Percentiles rank a stretch among this genome's conserved stretches.
These are phyloP conservation scores for Notolepis coatsorum DNA, from an alignment of 2,797 vertebrate species.

Conservation along the genomic window DNA sequence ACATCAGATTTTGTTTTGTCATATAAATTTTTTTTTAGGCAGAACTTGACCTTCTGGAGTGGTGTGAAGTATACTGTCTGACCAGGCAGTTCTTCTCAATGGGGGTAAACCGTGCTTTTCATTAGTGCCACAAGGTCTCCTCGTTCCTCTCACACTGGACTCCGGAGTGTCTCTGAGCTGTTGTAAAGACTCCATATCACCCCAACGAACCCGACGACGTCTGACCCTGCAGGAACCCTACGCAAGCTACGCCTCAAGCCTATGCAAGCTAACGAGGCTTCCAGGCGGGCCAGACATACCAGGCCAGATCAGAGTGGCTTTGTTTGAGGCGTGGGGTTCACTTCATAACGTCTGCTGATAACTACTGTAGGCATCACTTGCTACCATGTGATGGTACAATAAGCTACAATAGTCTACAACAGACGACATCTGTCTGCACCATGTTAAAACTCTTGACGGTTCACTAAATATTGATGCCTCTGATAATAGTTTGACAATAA, in stretches of 20 bases:
- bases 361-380: constrained; percentile 56
- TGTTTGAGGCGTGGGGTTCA: constrained; percentile 67
- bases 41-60: constrained; percentile 53
- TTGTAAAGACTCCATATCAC: constrained; percentile 58
- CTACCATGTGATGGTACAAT: constrained; percentile 59
- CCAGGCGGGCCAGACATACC: too few relatives aligned
- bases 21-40: constrained; percentile 58
- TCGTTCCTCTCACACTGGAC: constrained; percentile 72
- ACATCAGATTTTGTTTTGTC: constrained; percentile 62
- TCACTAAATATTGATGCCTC: constrained; percentile 66
- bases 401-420: constrained; percentile 48
- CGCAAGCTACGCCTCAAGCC: too few relatives aligned
- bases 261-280: too few relatives aligned
- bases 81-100: constrained; percentile 49
- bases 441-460: constrained; percentile 62
- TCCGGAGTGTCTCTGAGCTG: constrained; percentile 56
- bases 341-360: constrained; percentile 49
- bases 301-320: constrained; percentile 38
- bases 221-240: too few relatives aligned
- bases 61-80: constrained; percentile 55
- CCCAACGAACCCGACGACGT: too few relatives aligned
- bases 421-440: constrained; percentile 52
- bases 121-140: constrained; percentile 1
- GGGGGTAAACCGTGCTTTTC: constrained; percentile 33
- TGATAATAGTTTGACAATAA: constrained; percentile 63